These are phyloP conservation scores for Perognathus longimembris DNA, from an alignment of 2,113 vertebrate species.

Conservation along the genomic window DNA sequence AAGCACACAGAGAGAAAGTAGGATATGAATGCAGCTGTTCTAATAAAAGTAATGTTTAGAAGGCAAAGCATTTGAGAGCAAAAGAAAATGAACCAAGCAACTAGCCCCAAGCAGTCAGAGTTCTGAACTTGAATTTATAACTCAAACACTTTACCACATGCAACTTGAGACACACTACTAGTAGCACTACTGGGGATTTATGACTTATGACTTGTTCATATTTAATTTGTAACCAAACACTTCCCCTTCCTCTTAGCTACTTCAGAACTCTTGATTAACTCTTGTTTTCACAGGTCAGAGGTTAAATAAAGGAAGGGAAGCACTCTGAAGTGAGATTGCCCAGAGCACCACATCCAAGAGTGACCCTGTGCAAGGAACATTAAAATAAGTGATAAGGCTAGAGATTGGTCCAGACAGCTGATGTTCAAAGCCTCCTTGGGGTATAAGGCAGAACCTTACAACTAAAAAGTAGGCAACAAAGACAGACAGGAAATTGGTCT, in stretches of 20 bases:
- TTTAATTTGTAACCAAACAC: constrained; percentile 99
- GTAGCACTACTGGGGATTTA: constrained; percentile 92
- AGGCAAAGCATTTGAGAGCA: constrained; percentile 43
- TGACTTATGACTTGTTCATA: constrained; percentile 95
- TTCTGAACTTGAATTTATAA: constrained; percentile 89
- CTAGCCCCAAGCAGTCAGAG: constrained; percentile 70
- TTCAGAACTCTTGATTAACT: constrained; percentile 94
- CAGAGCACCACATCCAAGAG: constrained; percentile 85
- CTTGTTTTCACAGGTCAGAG: constrained; percentile 95
- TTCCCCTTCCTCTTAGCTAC: constrained; percentile 94
- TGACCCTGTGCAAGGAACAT: constrained; percentile 72
- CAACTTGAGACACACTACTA: constrained; percentile 87
- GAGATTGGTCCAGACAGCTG: constrained; percentile 77
- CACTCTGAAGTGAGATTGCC: constrained; percentile 87
- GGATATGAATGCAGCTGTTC: constrained; percentile 25
- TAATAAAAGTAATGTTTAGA: constrained; percentile 68
- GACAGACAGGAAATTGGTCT: constrained; percentile 66
- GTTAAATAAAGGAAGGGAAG: constrained; percentile 99
- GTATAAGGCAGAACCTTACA: constrained; percentile 74
- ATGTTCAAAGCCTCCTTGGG: constrained; percentile 88
- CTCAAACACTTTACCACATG: constrained; percentile 86
- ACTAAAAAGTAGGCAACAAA: constrained; percentile 69
- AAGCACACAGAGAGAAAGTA: constrained; percentile 32
- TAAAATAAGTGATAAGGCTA: constrained; percentile 80
- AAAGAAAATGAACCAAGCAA: constrained; percentile 69